phyloP scores from a whole-genome alignment of 2,113 vertebrate species.

The Saguinus midas region DNA sequence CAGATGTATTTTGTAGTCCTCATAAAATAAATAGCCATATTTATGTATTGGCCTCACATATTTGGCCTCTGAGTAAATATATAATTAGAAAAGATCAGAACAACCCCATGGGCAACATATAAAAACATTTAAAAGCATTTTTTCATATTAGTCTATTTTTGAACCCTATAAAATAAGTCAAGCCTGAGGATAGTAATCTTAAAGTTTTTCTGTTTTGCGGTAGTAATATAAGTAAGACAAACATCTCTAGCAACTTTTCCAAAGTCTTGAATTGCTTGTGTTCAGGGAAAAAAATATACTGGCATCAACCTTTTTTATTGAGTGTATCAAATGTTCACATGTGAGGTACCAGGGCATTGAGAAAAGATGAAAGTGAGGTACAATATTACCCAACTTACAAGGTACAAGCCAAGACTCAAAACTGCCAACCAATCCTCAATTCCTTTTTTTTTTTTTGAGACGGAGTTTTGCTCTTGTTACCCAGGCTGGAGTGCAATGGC shows the following conservation, averaged over 20 bases:
- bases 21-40: constrained; percentile 71
- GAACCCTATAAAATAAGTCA: constrained; percentile 28
- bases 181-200: constrained; percentile 42
- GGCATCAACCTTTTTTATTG: constrained; percentile 33
- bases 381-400: not conserved
- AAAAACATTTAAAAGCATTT: constrained; percentile 66
- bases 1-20: constrained; percentile 70
- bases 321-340: not conserved
- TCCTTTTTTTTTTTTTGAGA: no score
- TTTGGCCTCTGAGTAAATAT: constrained; percentile 72
- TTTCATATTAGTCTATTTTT: constrained; percentile 58
- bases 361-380: not conserved
- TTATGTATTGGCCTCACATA: constrained; percentile 68
- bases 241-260: constrained; percentile 46
- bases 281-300: not conserved
- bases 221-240: constrained; percentile 47
- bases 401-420: not conserved
- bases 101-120: constrained; percentile 41
- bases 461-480: no score
- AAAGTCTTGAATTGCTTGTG: constrained; percentile 34
- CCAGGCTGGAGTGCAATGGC: no score
- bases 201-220: constrained; percentile 36
- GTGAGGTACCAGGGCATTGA: not conserved
- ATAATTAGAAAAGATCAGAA: constrained; percentile 72
- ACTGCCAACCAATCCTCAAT: not conserved